phyloP scores from a whole-genome alignment of 2,888 invertebrate genomes.

The Belgica antarctica region DNA sequence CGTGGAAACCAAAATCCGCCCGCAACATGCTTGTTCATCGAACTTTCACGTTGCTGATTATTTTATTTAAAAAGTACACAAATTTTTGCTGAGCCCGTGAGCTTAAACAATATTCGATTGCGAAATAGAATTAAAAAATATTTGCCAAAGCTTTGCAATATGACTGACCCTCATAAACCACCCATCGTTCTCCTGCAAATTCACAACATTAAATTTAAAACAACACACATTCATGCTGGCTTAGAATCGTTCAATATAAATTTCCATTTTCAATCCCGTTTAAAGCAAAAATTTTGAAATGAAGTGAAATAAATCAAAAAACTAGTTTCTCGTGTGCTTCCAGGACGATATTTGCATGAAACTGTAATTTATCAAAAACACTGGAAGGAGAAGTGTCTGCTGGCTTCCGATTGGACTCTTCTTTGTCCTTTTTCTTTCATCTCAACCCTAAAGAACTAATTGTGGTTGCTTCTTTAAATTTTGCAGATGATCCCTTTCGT shows the following conservation, averaged over 20 bases:
- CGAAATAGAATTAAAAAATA: not conserved
- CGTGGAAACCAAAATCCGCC: slow-evolving; percentile 12
- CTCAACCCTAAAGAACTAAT: slow-evolving; percentile 35
- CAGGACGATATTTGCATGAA: not conserved
- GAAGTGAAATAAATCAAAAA: slow-evolving; percentile 20
- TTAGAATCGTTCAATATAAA: slow-evolving; percentile 17
- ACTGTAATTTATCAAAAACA: slow-evolving; percentile 13
- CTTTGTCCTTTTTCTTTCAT: not conserved
- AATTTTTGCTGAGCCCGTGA: not conserved
- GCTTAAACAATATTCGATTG: not conserved
- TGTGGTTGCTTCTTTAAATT: slow-evolving; percentile 42
- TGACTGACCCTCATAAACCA: no score
- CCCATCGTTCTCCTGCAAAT: no score
- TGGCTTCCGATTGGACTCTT: no score
- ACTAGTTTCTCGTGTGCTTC: not conserved
- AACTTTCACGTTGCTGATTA: not conserved
- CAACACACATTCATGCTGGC: slow-evolving; percentile 1
- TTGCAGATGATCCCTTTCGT: slow-evolving; percentile 37
- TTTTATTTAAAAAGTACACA: slow-evolving; percentile 3
- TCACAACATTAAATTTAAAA: not conserved
- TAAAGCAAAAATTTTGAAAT: not conserved
- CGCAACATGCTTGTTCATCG: slow-evolving; percentile 1
- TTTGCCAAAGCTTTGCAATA: no score
- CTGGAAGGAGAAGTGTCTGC: not conserved
- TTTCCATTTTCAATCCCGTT: slow-evolving; percentile 20